Base-by-base conservation (phyloP, 2,888 invertebrate species). In the Parochlus steinenii region DNA sequence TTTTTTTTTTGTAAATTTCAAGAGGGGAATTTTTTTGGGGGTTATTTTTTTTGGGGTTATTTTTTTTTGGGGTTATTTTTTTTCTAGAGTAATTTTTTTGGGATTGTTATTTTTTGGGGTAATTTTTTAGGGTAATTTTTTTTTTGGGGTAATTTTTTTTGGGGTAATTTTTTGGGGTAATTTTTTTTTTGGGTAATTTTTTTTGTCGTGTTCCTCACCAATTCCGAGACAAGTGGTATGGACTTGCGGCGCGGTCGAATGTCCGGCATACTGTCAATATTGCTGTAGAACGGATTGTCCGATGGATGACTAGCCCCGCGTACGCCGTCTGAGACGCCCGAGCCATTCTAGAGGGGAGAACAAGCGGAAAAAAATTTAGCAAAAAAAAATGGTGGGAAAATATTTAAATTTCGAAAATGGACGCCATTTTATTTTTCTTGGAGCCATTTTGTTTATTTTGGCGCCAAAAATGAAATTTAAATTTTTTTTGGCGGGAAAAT, bases 261-360 rank as follows among this genome's bases (percentile, higher is more conserved):
- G 61, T 97, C 95, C 33, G 98, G 97, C 89, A 92, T 95, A 55
- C 95, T 97, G 72, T 98, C 97, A 64, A 98, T 98, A 62, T 90
- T 92, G 62, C 92, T 93, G 72, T 97, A 98, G 70, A 98, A 98
- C 7, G 95, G 90, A 65, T 95, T 95, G 64, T 93, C 89, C 46
- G 87, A 83, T 14, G 89, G 82, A 54, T 86, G 86, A 47, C 81
- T 81, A 66, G 63, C 14, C 7, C 36, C 36, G n/a, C 36, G 30
- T 16, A 28, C 36, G 8, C 30, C 35, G 16, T 30, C 36, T 12
- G 25, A 25, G 11, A 6, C 14, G 11, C 25, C 25, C 25, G 14
- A 25, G 14, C 11, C 11, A 25, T 25, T 8, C 11, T 12, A 25
- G 14, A 5, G 7, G 25, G 11, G 11, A 12, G 14, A 25, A 25